Evolutionary conservation across 2,888 invertebrate genomes (phyloP), one percentile per base, ranked within the genome.

Genomic region (Trilocha varians): DNA sequence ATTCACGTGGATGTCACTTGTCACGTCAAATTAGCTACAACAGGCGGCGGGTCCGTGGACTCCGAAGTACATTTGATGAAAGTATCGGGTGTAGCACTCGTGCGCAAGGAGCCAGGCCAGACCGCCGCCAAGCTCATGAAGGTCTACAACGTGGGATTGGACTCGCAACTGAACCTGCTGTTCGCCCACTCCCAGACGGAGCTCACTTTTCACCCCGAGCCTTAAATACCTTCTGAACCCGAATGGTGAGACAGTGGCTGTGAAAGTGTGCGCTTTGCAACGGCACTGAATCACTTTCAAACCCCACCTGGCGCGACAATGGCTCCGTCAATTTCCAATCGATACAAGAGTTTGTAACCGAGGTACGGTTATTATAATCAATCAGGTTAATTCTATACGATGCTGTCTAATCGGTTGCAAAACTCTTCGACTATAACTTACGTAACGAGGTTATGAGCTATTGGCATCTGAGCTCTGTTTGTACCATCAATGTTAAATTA

Each of bases 1-100:
- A 86, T 91, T 33, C 89, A 91, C 56, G 88, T 91, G 5, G 91
- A 91, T 53, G 90, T 91, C 34, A 90, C 89, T 11, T 91, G 91
- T 56, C 89, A 91, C 59, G 87, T 91, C 36, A 88, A 87, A 53
- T 64, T 91, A 44, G 86, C 87, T 1, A 87, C 87, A 1, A 88
- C 88, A 5, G 88, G 88, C 3, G 88, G 89, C 5, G 85, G 87
- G 5, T 84, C 87, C 0, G 87, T 82, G 1, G 83, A 88, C 59
- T 84, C 82, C 0, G 85, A 89, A 53, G 88, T 88, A 18, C 88
- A 90, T 53, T 73, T 89, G 1, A 90, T 91, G 89, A 84, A 90
- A 55, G 90, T 91, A 3, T 90, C 90, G 9, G 91, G 91, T 36
- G 87, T 89, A 11, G 91, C 91, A 0, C 72, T 91, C 1, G 83